Evolutionary conservation across 2,797 vertebrate genomes (phyloP).

Genomic region (Trematomus bernacchii): DNA sequence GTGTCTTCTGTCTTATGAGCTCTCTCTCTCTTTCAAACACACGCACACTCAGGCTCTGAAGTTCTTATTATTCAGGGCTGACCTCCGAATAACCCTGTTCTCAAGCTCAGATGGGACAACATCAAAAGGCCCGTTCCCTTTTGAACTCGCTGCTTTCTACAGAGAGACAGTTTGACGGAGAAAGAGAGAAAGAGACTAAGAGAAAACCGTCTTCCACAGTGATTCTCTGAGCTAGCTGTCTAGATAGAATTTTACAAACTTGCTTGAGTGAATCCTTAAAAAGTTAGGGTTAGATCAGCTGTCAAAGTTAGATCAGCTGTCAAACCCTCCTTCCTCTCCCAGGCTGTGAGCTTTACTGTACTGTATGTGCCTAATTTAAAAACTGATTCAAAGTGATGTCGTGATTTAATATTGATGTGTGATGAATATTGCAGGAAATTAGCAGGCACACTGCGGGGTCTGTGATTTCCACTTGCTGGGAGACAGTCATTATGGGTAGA

Average conservation of each 20-base stretch:
- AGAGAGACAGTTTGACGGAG: conserved; percentile 59
- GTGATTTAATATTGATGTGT: conserved; percentile 78
- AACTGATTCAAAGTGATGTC: conserved; percentile 72
- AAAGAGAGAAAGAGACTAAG: conserved; percentile 33
- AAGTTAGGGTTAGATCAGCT: conserved; percentile 56
- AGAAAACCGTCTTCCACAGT: conserved; percentile 38
- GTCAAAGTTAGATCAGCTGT: conserved; percentile 66
- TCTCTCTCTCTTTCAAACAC: conserved; percentile 31
- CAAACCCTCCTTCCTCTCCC: conserved; percentile 47
- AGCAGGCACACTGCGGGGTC: conserved; percentile 51
- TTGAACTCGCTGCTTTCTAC: conserved; percentile 79
- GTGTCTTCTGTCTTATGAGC: conserved; percentile 73
- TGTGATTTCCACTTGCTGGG: conserved; percentile 68
- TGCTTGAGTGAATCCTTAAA: conserved; percentile 41
- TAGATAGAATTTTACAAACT: conserved; percentile 57
- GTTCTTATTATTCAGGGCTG: conserved; percentile 80
- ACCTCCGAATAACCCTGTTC: conserved; percentile 82
- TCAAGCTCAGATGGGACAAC: conserved; percentile 79
- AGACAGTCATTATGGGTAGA: conserved; percentile 73
- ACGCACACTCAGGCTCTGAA: conserved; percentile 58
- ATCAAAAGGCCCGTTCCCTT: conserved; percentile 81
- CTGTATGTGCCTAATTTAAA: conserved; percentile 60
- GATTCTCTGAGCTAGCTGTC: conserved; percentile 20
- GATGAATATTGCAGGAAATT: conserved; percentile 79
- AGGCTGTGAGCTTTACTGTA: conserved; percentile 28